Evolutionary conservation across 2,113 vertebrate species (phyloP).

Genomic region (Falco punctatus): DNA sequence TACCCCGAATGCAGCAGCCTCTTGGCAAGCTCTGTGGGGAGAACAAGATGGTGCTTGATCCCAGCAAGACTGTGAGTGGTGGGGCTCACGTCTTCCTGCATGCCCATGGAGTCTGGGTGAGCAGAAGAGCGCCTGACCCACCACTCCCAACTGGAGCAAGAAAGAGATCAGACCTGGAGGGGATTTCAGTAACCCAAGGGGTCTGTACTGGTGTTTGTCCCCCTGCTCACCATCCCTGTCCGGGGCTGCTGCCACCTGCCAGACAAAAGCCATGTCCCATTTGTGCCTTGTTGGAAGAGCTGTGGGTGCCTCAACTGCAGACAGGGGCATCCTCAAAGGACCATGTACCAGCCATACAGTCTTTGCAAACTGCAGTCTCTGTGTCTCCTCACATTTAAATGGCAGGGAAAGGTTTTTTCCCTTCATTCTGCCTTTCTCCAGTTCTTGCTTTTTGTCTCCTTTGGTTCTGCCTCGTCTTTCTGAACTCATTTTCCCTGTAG

Average conservation of each 20-base stretch:
- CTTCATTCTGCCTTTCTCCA: background rate
- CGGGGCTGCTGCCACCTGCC: background rate
- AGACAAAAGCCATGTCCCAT: background rate
- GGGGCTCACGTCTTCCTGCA: background rate
- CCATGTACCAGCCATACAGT: rapidly evolving
- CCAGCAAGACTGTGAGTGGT: background rate
- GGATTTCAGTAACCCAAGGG: background rate
- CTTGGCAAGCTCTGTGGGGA: background rate
- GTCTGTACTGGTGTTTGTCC: background rate
- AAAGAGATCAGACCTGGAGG: background rate
- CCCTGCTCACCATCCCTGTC: background rate
- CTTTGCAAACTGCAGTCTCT: background rate
- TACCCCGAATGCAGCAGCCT: background rate
- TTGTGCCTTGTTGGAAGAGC: background rate
- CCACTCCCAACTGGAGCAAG: background rate
- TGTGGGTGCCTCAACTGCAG: background rate
- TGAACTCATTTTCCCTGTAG: background rate
- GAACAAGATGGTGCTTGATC: background rate
- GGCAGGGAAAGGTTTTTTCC: background rate
- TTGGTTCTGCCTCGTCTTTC: background rate
- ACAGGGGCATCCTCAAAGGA: background rate
- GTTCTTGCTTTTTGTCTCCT: background rate
- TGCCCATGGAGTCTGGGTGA: background rate
- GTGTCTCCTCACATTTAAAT: background rate
- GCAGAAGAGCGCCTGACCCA: background rate